A percentile compares a stretch with the other conserved stretches of the same genome.
These are phyloP conservation scores for Platorchestia sp. DNA, from an alignment of 1,140 invertebrate genomes.

Conservation along the genomic window DNA sequence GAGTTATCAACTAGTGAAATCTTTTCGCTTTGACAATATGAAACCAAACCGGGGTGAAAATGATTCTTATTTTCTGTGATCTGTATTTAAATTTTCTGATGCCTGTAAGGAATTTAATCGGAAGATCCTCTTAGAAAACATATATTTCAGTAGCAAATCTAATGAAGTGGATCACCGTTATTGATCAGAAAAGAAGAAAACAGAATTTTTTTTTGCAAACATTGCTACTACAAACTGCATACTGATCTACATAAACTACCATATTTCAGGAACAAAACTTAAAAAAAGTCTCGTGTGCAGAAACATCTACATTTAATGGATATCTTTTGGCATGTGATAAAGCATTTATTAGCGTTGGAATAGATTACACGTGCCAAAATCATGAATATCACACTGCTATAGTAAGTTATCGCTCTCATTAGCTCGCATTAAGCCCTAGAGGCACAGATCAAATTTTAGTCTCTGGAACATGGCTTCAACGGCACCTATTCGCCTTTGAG, in stretches of 20 bases:
- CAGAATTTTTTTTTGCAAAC: too few species aligned
- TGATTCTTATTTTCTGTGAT: too few species aligned
- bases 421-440: neutral
- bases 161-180: too few species aligned
- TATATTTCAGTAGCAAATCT: too few species aligned
- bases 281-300: neutral
- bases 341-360: neutral
- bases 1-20: too few species aligned
- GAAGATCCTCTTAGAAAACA: too few species aligned
- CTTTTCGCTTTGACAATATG: too few species aligned
- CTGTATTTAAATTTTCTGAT: too few species aligned
- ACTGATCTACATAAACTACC: neutral
- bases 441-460: neutral
- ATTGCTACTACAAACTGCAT: too few species aligned
- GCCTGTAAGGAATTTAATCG: too few species aligned
- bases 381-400: neutral
- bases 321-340: neutral
- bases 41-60: too few species aligned
- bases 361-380: neutral
- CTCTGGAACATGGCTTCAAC: neutral
- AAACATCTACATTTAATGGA: neutral
- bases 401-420: neutral
- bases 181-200: too few species aligned
- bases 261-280: neutral
- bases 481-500: neutral